Evolutionary conservation across 1,140 invertebrate genomes (phyloP).

Genomic region (Calliopsis andreniformis): DNA sequence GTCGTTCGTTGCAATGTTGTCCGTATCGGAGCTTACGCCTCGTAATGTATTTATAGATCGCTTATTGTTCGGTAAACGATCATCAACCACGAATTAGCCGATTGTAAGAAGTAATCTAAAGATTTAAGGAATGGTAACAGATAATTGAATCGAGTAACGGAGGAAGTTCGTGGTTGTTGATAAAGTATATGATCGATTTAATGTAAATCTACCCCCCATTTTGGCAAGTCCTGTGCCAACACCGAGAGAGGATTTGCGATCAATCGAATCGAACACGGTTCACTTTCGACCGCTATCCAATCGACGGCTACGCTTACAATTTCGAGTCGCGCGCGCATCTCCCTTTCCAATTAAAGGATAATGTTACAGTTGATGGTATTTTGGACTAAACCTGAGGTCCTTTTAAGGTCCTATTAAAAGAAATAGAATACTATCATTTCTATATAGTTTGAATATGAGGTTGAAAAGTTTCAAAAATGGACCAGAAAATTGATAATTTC

Average conservation of each 20-base stretch:
- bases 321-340: constrained; percentile 59
- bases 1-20: constrained; percentile 77
- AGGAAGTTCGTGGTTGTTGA: constrained; percentile 52
- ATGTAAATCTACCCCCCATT: constrained; percentile 43
- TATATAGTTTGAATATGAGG: too few relatives aligned
- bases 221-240: constrained; percentile 37
- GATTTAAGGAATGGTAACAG: neutral
- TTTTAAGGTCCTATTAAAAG: too few relatives aligned
- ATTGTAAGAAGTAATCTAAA: neutral
- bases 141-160: neutral
- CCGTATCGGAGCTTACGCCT: constrained; percentile 79
- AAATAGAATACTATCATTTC: too few relatives aligned
- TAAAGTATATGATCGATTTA: constrained; percentile 43
- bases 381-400: too few relatives aligned
- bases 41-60: constrained; percentile 81
- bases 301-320: constrained; percentile 54
- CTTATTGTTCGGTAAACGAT: constrained; percentile 64
- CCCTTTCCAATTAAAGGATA: neutral
- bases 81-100: constrained; percentile 50
- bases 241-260: constrained; percentile 38
- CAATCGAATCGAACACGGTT: constrained; percentile 7
- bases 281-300: constrained; percentile 26
- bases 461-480: too few relatives aligned
- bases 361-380: too few relatives aligned
- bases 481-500: too few relatives aligned